Base-by-base conservation (phyloP, 2,888 invertebrate genomes). In the Tipula vernalis region DNA sequence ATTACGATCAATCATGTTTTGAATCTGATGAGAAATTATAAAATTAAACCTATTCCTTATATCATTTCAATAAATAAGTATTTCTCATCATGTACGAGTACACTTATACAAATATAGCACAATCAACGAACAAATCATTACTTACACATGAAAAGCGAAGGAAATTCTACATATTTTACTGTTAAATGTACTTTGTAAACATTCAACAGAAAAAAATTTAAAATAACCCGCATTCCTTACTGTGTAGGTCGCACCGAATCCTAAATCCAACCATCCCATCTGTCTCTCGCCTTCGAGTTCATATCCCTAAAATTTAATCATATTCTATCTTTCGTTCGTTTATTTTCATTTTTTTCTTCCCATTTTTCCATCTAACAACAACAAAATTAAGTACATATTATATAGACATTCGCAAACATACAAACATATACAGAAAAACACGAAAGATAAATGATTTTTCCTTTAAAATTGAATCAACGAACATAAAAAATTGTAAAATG, bases 371-470 rank as follows among this genome's bases (percentile, higher is more conserved):
- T 71, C 28, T 10, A 51, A 51, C 71, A 71, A 71, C 28, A 51
- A 71, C 71, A 71, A 71, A 71, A 28, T 71, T 44, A 51, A 10
- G 10, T 44, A 44, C 10, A 44, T 8, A 44, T 44, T 44, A 44
- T 44, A 44, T 44, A 51, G 51, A n/a, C n/a, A 51, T 6, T 28
- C 3, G 2, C 28, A 71, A 8, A 18, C 28, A 71, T 71, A 71
- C 12, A 28, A 8, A 28, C 71, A 12, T 28, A 8, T 15, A 57
- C 3, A 51, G 15, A 51, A 57, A 71, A 71, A 51, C 5, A 18
- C 71, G 71, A 84, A 84, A 84, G 84, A 84, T 84, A 84, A 84
- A 84, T 84, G 84, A 84, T 84, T 84, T 84, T 39, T 84, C 39
- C 36, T 41, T 84, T 41, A n/a, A 84, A 84, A 36, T 41, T 84